These are phyloP conservation scores for Latrodectus elegans DNA, from an alignment of 2,888 invertebrate species.

Conservation along the genomic window DNA sequence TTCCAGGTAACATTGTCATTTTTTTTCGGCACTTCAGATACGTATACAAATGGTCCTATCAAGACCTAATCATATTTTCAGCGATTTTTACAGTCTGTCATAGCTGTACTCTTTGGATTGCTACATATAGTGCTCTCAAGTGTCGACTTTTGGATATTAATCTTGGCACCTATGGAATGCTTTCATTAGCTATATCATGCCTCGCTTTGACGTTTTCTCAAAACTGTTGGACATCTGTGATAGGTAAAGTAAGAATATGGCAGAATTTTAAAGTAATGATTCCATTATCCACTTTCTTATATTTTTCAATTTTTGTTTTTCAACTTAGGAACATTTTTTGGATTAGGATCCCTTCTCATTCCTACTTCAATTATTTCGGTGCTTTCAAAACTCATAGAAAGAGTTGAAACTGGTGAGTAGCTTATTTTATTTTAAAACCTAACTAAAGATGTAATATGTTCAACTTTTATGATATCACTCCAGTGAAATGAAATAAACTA, in stretches of 20 bases:
- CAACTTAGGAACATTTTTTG: conserved; percentile 13
- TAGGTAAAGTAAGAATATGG: conserved; percentile 4
- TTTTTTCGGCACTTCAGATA: conserved; percentile 22
- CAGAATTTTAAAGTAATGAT: too few relatives aligned
- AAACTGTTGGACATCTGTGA: conserved; percentile 14
- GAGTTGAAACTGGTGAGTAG: conserved; percentile 39
- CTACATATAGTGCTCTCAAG: conserved; percentile 10
- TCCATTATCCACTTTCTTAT: too few relatives aligned
- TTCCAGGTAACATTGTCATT: conserved; percentile 25
- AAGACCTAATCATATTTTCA: conserved; percentile 18
- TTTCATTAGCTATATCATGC: conserved; percentile 36
- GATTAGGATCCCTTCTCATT: conserved; percentile 31
- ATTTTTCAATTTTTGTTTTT: not conserved
- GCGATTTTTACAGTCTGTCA: conserved; percentile 6
- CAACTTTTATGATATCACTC: too few relatives aligned
- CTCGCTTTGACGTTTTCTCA: conserved; percentile 12
- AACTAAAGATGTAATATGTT: too few relatives aligned
- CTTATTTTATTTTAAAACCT: not conserved
- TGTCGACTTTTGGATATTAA: conserved; percentile 29
- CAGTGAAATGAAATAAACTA: too few relatives aligned
- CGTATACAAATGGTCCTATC: conserved; percentile 18
- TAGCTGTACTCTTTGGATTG: conserved; percentile 13
- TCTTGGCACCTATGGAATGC: conserved; percentile 32
- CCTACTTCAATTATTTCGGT: conserved; percentile 36
- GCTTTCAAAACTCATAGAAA: conserved; percentile 47